Conservation (phyloP, 2,888 invertebrate genomes). For the Acanthococcus lagerstroemiae region DNA sequence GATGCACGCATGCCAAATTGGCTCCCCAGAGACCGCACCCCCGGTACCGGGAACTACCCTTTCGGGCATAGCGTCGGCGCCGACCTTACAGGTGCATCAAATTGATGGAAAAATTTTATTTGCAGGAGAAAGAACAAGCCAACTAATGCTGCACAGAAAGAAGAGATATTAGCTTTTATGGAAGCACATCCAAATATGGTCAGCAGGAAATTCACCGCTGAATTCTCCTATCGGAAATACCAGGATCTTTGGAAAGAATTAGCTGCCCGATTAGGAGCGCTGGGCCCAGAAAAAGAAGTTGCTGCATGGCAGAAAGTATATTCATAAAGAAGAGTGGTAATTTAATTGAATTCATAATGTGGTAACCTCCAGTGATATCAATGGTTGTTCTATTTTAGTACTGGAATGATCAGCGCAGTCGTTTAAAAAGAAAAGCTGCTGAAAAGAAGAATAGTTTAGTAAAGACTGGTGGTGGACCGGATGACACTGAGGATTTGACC, state of each 20-base stretch:
- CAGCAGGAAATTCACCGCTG: not conserved
- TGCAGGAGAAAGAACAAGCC: too few species aligned
- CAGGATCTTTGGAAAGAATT: not conserved
- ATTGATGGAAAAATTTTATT: too few species aligned
- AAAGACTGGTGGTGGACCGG: not conserved
- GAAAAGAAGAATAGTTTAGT: not conserved
- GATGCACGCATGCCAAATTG: too few species aligned
- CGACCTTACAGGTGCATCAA: too few species aligned
- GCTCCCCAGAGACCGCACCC: too few species aligned
- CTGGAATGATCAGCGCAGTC: not conserved
- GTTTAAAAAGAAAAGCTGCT: not conserved
- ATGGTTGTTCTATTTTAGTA: too few species aligned
- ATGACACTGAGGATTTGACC: not conserved
- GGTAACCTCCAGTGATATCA: not conserved
- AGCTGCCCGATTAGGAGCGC: not conserved
- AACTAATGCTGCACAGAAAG: not conserved
- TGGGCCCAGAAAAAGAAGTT: not conserved
- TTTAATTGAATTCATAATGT: slow-evolving; percentile 19
- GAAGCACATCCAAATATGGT: not conserved
- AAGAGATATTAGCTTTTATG: not conserved
- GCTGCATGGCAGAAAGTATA: not conserved
- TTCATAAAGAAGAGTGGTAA: not conserved
- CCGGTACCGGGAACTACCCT: too few species aligned
- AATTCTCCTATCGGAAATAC: not conserved
- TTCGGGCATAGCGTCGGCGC: too few species aligned